Base-by-base conservation (phyloP, 2,113 vertebrate genomes). In the Eonycteris spelaea region DNA sequence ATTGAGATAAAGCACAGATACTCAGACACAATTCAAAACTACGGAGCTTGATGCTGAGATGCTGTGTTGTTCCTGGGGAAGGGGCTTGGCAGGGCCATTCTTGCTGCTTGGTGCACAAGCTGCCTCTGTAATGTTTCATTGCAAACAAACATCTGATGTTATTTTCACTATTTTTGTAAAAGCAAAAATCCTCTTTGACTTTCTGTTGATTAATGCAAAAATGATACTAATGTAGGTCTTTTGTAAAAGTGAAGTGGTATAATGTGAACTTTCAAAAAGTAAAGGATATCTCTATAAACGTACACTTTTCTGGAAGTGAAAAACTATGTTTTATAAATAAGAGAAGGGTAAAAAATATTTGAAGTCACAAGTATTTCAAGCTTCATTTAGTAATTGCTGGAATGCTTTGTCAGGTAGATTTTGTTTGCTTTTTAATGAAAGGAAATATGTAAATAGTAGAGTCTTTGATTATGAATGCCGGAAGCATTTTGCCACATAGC, bases 381-480 rank as follows among this genome's bases (percentile, higher is more conserved):
- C 48, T 97, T 97, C 26, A 28, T 38, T 45, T 96, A 51, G 10
- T 95, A 94, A 87, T 19, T 55, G 68, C 26, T 97, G 59, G 4
- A 94, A 15, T 71, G 84, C n/a, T 96, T 87, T 85, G 61, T 95
- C 30, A 75, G 79, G 18, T 74, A 91, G 70, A 87, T 55, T 91
- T 86, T 93, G 48, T 93, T 96, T 85, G 71, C 51, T 95, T 96
- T 70, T 88, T 48, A 91, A 18, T 93, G 87, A 97, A 40, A 51
- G 35, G 80, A 91, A 74, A 74, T 75, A 70, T 91, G 63, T 71
- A 79, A 53, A 86, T 77, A 84, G 8, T 33, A 92, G 95, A 68
- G 28, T 90, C 30, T 95, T 61, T 96, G 65, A 35, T 88, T 95
- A 83, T 85, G 57, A 93, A 2, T 74, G 85, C 87, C 57, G 68